These are phyloP conservation scores for Phocoena sinus DNA, from an alignment of 2,113 vertebrate genomes.

Conservation along the genomic window DNA sequence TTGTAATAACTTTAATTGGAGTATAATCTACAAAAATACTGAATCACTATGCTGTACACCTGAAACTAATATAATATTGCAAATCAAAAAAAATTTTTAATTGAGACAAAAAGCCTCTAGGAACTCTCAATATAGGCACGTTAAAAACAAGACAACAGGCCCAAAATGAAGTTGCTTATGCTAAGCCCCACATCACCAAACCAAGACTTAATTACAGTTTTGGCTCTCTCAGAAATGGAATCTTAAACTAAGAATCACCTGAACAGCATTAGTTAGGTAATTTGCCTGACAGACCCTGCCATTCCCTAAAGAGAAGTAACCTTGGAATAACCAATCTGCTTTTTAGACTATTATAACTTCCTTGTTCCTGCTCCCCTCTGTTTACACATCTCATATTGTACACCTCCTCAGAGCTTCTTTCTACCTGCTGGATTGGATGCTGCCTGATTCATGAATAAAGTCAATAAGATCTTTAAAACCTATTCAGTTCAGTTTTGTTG, in stretches of 20 bases:
- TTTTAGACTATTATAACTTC: neutral
- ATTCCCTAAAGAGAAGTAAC: neutral
- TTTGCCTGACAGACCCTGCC: no score
- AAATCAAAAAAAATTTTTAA: no score
- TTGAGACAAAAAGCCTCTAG: no score
- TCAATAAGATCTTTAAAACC: neutral
- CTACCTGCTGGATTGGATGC: neutral
- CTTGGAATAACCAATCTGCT: neutral
- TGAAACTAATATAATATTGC: no score
- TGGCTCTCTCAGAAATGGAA: neutral
- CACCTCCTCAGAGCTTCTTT: neutral
- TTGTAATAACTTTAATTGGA: neutral
- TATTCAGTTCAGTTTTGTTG: neutral
- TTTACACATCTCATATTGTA: neutral
- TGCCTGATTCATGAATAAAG: neutral
- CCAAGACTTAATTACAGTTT: neutral
- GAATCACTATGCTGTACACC: neutral
- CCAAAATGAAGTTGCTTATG: neutral
- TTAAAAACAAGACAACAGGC: neutral
- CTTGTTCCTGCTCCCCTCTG: neutral
- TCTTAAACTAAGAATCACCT: neutral
- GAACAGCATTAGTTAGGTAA: neutral
- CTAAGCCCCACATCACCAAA: neutral
- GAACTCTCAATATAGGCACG: no score
- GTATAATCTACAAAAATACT: neutral